A percentile compares a stretch with the other conserved stretches of the same genome.
Conservation (phyloP, 2,113 vertebrate species). For the Paedocypris sp. region DNA sequence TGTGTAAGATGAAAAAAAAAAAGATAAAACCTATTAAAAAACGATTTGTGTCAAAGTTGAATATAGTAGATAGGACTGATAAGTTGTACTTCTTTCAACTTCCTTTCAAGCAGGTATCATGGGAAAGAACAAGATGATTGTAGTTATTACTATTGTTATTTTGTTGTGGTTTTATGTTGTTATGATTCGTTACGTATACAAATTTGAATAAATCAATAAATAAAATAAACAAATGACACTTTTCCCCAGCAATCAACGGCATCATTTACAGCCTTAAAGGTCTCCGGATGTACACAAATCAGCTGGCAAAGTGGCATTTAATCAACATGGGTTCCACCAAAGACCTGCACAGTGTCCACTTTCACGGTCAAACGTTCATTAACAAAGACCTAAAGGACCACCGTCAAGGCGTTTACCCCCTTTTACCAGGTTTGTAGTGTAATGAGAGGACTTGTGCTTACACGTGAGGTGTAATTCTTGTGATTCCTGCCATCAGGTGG, state of each 20-base stretch:
- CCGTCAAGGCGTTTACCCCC: slow-evolving; percentile 71
- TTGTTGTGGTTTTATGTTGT: too few species aligned
- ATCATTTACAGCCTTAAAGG: slow-evolving; percentile 76
- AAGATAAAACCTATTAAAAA: too few species aligned
- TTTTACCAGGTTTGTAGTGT: slow-evolving; percentile 72
- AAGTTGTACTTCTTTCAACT: too few species aligned
- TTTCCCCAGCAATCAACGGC: slow-evolving; percentile 82
- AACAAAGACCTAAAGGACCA: slow-evolving; percentile 64
- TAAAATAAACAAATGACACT: too few species aligned
- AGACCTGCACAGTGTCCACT: slow-evolving; percentile 81
- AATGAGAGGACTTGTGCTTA: not conserved
- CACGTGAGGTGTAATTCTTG: not conserved
- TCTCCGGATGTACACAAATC: slow-evolving; percentile 78
- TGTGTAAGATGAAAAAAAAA: too few species aligned
- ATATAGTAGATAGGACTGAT: too few species aligned
- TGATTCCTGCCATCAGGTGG: slow-evolving; percentile 70
- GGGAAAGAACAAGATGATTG: too few species aligned
- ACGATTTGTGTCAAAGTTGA: too few species aligned
- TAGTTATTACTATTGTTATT: too few species aligned
- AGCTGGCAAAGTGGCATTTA: slow-evolving; percentile 75
- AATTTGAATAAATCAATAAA: too few species aligned
- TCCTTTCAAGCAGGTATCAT: too few species aligned
- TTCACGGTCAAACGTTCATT: slow-evolving; percentile 85
- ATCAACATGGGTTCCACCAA: slow-evolving; percentile 79
- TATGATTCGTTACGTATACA: too few species aligned